phyloP scores from a whole-genome alignment of 2,888 invertebrate species.

The Rhodophaea formosa region DNA sequence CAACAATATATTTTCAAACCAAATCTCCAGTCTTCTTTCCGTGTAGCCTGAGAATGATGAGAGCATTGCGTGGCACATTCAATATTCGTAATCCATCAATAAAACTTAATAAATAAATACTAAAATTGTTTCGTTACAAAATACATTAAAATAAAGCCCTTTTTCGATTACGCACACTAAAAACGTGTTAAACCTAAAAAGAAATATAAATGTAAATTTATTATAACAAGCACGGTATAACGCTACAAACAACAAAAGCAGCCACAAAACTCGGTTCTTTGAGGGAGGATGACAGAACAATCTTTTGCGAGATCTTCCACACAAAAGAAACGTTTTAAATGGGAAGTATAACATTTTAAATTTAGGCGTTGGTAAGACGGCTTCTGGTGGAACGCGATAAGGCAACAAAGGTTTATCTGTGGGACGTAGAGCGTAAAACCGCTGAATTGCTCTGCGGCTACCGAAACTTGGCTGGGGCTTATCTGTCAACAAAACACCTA shows the following conservation, averaged over 20 bases:
- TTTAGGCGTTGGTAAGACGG: conserved; percentile 43
- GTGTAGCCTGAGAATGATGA: too few relatives aligned
- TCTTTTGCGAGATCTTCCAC: conserved; percentile 12
- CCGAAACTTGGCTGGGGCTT: conserved; percentile 60
- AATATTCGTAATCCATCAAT: too few relatives aligned
- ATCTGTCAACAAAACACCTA: conserved; percentile 67
- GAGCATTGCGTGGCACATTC: too few relatives aligned
- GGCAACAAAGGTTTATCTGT: conserved; percentile 66
- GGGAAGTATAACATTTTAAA: conserved; percentile 44
- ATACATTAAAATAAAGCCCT: too few relatives aligned
- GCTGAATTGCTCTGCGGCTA: conserved; percentile 53
- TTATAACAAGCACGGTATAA: conserved; percentile 7
- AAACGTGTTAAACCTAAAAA: neutral
- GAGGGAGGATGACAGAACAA: conserved; percentile 18
- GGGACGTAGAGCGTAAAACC: conserved; percentile 58
- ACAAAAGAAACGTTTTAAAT: conserved; percentile 25
- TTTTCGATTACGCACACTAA: neutral
- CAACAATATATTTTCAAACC: too few relatives aligned
- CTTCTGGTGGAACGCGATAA: conserved; percentile 55
- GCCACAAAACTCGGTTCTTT: conserved; percentile 17
- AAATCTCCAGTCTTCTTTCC: too few relatives aligned
- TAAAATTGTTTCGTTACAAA: too few relatives aligned
- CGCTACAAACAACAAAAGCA: conserved; percentile 14
- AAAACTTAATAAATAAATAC: too few relatives aligned
- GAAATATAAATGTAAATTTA: neutral